Conservation (phyloP, 2,888 invertebrate genomes). For the Apamea epomidion region DNA sequence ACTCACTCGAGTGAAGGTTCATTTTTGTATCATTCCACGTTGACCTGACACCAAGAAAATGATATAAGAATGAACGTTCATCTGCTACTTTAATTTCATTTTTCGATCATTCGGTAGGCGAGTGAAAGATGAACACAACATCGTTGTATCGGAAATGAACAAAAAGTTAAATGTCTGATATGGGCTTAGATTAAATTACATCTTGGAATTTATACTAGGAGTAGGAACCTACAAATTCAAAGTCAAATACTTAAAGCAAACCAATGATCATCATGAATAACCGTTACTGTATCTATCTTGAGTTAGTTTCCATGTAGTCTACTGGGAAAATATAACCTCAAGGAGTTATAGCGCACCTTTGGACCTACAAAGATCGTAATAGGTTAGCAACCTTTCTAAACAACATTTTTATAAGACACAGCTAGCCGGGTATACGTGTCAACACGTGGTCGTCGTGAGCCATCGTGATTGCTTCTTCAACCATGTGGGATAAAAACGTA, state of each 20-base stretch:
- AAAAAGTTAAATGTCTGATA: neutral
- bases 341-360: slow-evolving; percentile 25
- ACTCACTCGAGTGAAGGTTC: no score
- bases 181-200: neutral
- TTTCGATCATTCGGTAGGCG: neutral
- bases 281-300: neutral
- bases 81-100: neutral
- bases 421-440: slow-evolving; percentile 3
- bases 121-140: neutral
- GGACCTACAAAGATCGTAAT: slow-evolving; percentile 22
- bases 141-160: neutral
- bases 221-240: neutral
- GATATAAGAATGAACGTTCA: neutral
- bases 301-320: slow-evolving; percentile 9
- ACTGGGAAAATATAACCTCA: slow-evolving; percentile 3
- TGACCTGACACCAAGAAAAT: neutral
- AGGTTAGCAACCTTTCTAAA: slow-evolving; percentile 26
- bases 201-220: neutral
- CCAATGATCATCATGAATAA: neutral
- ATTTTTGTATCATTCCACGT: no score
- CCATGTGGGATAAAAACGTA: slow-evolving; percentile 19
- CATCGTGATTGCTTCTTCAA: slow-evolving; percentile 1
- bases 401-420: slow-evolving; percentile 29
- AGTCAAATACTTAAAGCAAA: neutral
- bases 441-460: slow-evolving; percentile 7